Evolutionary conservation across 1,140 invertebrate species (phyloP).

Genomic region (Leptoteleia sp.): DNA sequence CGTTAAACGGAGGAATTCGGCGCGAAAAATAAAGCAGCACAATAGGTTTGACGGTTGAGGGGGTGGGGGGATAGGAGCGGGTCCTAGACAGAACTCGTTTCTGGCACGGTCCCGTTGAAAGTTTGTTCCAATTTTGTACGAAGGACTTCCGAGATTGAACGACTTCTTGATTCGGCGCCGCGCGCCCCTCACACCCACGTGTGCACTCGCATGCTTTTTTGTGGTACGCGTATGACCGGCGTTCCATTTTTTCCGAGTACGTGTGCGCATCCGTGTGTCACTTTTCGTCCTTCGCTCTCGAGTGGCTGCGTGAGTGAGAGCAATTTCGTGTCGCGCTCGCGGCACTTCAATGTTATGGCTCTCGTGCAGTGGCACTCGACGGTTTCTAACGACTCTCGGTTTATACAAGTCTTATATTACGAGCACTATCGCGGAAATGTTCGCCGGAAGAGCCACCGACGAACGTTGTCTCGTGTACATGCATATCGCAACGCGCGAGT

Average conservation of each 20-base stretch:
- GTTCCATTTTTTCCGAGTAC: too few relatives aligned
- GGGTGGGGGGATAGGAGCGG: neutral
- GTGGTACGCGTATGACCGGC: slow-evolving; percentile 3
- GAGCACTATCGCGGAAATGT: slow-evolving; percentile 44
- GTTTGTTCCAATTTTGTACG: slow-evolving; percentile 56
- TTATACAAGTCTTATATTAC: slow-evolving; percentile 56
- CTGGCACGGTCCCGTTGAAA: slow-evolving; percentile 29
- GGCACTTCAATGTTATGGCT: slow-evolving; percentile 66
- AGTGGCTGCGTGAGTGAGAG: slow-evolving; percentile 61
- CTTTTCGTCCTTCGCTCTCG: slow-evolving; percentile 26
- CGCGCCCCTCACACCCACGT: slow-evolving; percentile 2
- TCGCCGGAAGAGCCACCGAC: slow-evolving; percentile 31
- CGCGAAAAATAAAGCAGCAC: slow-evolving; percentile 21
- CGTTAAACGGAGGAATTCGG: slow-evolving; percentile 15
- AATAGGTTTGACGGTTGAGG: too few relatives aligned
- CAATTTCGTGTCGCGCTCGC: slow-evolving; percentile 69
- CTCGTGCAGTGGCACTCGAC: slow-evolving; percentile 54
- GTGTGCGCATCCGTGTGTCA: neutral
- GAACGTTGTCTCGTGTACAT: slow-evolving; percentile 24
- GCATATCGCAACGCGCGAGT: slow-evolving; percentile 22
- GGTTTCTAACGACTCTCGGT: slow-evolving; percentile 56
- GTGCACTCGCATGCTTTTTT: slow-evolving; percentile 3
- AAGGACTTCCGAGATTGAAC: slow-evolving; percentile 43
- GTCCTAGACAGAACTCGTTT: slow-evolving; percentile 20
- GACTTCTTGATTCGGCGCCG: slow-evolving; percentile 29